Conservation (phyloP, 2,113 vertebrate genomes). For the Ovis aries region DNA sequence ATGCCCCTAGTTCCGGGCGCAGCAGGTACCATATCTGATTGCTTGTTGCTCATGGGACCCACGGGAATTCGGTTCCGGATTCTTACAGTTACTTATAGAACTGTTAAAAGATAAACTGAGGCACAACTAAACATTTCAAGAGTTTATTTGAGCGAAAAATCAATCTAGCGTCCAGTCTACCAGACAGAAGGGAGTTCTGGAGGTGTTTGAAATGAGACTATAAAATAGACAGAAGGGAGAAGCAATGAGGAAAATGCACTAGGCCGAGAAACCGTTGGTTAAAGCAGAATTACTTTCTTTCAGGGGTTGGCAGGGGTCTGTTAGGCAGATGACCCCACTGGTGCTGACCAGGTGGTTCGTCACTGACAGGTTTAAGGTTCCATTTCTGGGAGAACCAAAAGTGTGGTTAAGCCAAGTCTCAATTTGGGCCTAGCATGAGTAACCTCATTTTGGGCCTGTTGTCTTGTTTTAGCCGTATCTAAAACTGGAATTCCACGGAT, state of each 20-base stretch:
- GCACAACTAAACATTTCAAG: not conserved
- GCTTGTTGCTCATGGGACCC: not conserved
- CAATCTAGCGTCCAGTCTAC: not conserved
- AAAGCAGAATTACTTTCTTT: not conserved
- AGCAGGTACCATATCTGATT: not conserved
- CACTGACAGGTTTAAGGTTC: not conserved
- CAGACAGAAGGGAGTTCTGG: not conserved
- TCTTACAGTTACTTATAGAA: not conserved
- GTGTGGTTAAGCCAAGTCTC: not conserved
- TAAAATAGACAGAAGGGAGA: not conserved
- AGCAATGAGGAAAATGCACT: not conserved
- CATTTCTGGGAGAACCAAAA: not conserved
- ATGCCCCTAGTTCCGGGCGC: not conserved
- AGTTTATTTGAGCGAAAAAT: not conserved
- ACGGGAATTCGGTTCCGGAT: rapidly evolving
- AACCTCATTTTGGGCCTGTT: not conserved
- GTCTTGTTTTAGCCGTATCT: not conserved
- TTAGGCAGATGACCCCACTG: too few species aligned
- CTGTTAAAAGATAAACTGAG: not conserved
- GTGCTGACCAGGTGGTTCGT: not conserved
- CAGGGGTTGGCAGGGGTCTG: not conserved
- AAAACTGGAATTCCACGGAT: not conserved
- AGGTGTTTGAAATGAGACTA: not conserved
- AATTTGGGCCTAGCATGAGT: not conserved
- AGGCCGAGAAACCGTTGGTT: not conserved